Evolutionary conservation across 2,797 vertebrate genomes (phyloP).

Genomic region (Pipistrellus nathusii): DNA sequence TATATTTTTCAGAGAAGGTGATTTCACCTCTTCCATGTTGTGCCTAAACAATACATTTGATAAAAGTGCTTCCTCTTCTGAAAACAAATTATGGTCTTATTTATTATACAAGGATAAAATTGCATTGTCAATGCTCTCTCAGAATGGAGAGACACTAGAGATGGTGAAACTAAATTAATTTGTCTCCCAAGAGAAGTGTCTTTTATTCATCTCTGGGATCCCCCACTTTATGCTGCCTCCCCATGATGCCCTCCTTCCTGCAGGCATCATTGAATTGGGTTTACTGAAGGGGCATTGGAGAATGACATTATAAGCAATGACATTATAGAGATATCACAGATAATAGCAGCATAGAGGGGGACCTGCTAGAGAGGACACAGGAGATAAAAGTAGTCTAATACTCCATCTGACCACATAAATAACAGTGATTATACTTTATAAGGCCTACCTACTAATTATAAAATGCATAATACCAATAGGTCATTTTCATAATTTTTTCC

Average conservation of each 20-base stretch:
- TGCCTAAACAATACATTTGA: not conserved
- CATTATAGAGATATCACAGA: not conserved
- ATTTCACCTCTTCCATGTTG: conserved; percentile 24
- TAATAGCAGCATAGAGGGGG: not conserved
- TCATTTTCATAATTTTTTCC: not conserved
- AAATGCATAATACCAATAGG: not conserved
- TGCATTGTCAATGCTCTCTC: not conserved
- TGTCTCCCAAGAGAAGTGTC: not conserved
- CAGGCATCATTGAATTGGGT: not conserved
- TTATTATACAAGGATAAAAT: conserved; percentile 30
- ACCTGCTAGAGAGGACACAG: not conserved
- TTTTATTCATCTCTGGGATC: not conserved
- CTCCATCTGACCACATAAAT: not conserved
- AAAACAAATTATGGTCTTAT: not conserved
- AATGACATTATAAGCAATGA: not conserved
- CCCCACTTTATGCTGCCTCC: not conserved
- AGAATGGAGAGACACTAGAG: not conserved
- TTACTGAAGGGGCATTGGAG: not conserved
- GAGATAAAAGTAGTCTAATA: not conserved
- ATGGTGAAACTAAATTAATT: not conserved
- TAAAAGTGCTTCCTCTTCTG: not conserved
- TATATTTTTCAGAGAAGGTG: conserved; percentile 18
- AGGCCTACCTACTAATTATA: not conserved
- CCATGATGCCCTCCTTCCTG: not conserved
- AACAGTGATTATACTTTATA: not conserved